Base-by-base conservation (phyloP, 2,888 invertebrate species). In the Caenorhabditis auriculariae region DNA sequence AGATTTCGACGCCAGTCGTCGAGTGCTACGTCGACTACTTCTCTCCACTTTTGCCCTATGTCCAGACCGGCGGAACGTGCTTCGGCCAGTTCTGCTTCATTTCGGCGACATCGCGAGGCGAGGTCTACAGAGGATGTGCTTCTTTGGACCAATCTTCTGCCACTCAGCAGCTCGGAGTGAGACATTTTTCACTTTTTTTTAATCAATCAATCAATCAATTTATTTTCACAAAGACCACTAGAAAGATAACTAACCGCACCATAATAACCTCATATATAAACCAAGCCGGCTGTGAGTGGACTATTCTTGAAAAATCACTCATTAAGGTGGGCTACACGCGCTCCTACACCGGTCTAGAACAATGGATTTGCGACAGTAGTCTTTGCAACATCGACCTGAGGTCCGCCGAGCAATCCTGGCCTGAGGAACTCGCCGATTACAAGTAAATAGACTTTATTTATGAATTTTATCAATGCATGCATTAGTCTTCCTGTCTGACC, bases 1-100 rank as follows among this genome's bases (percentile, higher is more conserved):
- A 55, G 19, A 7, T 51, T 2, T 41, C 61, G 17, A 48, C 56
- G 5, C 46, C 60, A 17, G 47, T 51, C 2, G 46, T 64, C 26
- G 63, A 61, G 42, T 69, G 69, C 32, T 51, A 64, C 41, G 62
- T 69, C 38, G 69, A 69, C 32, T 69, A 61, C 32, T 69, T 66
- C 39, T 64, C 63, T 3, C 69, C 63, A 12, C 9, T 37, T 23
- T 52, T 66, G 17, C 69, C 69, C 2, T 69, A 69, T 32, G 42
- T 64, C 6, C 57, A 54, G 24, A 55, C 59, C 9, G 59, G 61
- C 19, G 47, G 48, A 19, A 42, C 53, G 12, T 69, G 69, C 41
- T 27, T 42, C 7, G 69, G 69, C 26, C 58, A 69, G 43, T 60
- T 57, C 50, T 69, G 69, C 29, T 69, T 69, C 42, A 69, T 69